Evolutionary conservation across 2,797 vertebrate genomes (phyloP).

Genomic region (Neoniphon sammara): DNA sequence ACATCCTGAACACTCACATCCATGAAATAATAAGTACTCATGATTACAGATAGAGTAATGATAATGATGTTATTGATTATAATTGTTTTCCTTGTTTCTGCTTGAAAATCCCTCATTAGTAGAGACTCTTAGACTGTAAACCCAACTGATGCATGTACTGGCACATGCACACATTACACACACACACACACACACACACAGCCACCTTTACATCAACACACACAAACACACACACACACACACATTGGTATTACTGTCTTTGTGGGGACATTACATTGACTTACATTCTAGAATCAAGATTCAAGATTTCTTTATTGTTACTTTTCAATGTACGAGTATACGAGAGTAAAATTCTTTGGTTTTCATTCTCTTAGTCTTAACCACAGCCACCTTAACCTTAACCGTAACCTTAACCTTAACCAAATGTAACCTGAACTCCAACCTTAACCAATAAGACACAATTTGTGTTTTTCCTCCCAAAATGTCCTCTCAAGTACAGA

Average conservation of each 20-base stretch:
- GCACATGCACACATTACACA: constrained; percentile 60
- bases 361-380: no score
- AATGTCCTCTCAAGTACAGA: no score
- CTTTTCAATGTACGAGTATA: no score
- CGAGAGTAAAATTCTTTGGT: no score
- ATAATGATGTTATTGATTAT: constrained; percentile 56
- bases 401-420: no score
- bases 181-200: constrained; percentile 44
- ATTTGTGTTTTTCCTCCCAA: no score
- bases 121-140: constrained; percentile 48
- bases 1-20: constrained; percentile 49
- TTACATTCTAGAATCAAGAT: no score
- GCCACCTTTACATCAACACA: constrained; percentile 5
- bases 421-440: no score
- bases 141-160: constrained; percentile 58
- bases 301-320: no score
- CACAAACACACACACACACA: constrained; percentile 58
- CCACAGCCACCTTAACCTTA: no score
- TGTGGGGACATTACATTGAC: no score
- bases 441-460: no score
- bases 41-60: constrained; percentile 42
- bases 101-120: constrained; percentile 62
- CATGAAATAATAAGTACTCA: constrained; percentile 41
- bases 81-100: constrained; percentile 56
- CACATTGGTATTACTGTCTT: background rate